Evolutionary conservation across 1,140 invertebrate genomes (phyloP).

Genomic region (Aphelenchoides besseyi): DNA sequence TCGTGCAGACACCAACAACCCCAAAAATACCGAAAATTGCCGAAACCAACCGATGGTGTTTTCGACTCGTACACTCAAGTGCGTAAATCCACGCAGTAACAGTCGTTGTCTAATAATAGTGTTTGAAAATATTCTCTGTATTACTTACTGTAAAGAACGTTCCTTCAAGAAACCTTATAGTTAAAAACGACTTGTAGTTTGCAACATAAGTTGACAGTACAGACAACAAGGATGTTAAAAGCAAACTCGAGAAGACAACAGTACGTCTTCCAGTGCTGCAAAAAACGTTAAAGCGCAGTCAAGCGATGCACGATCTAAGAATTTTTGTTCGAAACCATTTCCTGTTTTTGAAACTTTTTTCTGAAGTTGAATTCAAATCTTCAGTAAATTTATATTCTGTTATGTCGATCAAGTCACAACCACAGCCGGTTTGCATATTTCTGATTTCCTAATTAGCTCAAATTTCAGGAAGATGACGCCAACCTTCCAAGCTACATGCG

Average conservation of each 20-base stretch:
- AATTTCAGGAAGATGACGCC: too few relatives aligned
- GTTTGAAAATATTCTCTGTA: not conserved
- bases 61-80: slow-evolving; percentile 8
- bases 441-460: too few relatives aligned
- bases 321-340: too few relatives aligned
- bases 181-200: slow-evolving; percentile 1
- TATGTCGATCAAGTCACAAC: too few relatives aligned
- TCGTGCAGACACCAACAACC: slow-evolving; percentile 15
- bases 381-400: too few relatives aligned
- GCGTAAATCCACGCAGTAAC: slow-evolving; percentile 20
- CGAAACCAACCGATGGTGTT: slow-evolving; percentile 2
- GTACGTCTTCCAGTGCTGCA: slow-evolving; percentile 7
- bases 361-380: not conserved
- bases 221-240: slow-evolving; percentile 1
- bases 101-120: not conserved
- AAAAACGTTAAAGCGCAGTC: slow-evolving; percentile 2
- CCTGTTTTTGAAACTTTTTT: too few relatives aligned
- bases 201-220: not conserved
- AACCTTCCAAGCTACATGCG: too few relatives aligned
- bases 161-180: slow-evolving; percentile 10
- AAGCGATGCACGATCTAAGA: too few relatives aligned
- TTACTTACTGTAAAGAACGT: slow-evolving; percentile 17
- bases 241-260: slow-evolving; percentile 3
- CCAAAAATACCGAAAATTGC: slow-evolving; percentile 26
- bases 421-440: too few relatives aligned